These are phyloP conservation scores for Eidolon helvum DNA, from an alignment of 2,113 vertebrate species.

Conservation along the genomic window DNA sequence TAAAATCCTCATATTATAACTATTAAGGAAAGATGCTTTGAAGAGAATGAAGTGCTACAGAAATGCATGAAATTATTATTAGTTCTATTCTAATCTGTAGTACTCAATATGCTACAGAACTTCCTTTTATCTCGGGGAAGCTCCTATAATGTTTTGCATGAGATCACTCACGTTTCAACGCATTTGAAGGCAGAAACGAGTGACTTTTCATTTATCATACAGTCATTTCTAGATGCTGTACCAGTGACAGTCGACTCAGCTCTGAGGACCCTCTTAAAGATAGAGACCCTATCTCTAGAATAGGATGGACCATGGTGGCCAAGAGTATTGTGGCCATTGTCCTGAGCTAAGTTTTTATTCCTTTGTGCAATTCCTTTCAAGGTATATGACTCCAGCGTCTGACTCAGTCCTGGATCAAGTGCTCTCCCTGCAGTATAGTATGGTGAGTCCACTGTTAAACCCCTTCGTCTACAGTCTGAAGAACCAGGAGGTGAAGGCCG, in stretches of 20 bases:
- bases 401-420: conserved; percentile 54
- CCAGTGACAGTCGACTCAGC: background rate
- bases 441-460: conserved; percentile 33
- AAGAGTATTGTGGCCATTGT: background rate
- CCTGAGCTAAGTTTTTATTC: background rate
- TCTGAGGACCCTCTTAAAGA: background rate
- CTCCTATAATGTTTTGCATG: background rate
- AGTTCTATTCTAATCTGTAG: background rate
- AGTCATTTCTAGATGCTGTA: background rate
- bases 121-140: background rate
- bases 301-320: background rate
- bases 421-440: conserved; percentile 50
- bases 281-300: too few species aligned
- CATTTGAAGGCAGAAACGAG: background rate
- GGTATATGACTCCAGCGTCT: conserved; percentile 42
- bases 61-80: background rate
- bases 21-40: background rate
- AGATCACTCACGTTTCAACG: background rate
- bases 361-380: conserved; percentile 28
- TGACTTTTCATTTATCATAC: background rate
- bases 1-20: background rate
- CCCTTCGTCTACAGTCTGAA: conserved; percentile 59
- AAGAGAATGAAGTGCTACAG: background rate
- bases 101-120: background rate
- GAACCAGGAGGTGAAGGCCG: conserved; percentile 48